A percentile compares a stretch with the other conserved stretches of the same genome.
phyloP scores from a whole-genome alignment of 2,113 vertebrate species.

The Oncorhynchus gorbuscha region DNA sequence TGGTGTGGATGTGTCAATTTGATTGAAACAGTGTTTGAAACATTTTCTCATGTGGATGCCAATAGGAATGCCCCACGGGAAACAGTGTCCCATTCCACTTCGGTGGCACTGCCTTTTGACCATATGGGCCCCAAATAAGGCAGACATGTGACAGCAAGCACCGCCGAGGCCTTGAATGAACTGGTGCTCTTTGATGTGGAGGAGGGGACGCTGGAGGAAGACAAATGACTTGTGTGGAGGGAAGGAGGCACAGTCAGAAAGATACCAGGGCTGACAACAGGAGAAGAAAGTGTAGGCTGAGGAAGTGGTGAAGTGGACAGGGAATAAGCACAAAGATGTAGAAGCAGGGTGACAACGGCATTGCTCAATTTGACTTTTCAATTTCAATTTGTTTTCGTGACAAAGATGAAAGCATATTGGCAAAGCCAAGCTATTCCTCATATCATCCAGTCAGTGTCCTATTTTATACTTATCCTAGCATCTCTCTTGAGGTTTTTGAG shows the following conservation, averaged over 20 bases:
- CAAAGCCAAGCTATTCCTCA: not conserved
- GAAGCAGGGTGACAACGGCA: not conserved
- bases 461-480: not conserved
- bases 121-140: conserved; percentile 19
- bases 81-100: conserved; percentile 10
- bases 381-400: not conserved
- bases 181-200: conserved; percentile 13
- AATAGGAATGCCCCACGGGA: conserved; percentile 17
- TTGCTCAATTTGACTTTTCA: not conserved
- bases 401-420: not conserved
- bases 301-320: not conserved
- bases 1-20: not conserved
- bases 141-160: not conserved
- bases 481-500: not conserved
- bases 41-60: conserved; percentile 25
- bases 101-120: conserved; percentile 17
- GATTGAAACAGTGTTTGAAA: not conserved
- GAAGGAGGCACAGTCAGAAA: not conserved
- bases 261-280: not conserved
- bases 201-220: not conserved
- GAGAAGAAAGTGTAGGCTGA: not conserved
- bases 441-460: not conserved
- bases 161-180: conserved; percentile 14
- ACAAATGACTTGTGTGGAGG: not conserved
- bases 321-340: not conserved